Percentiles rank a stretch among this genome's conserved stretches.
Evolutionary conservation across 2,113 vertebrate genomes (phyloP).

Genomic region (Psammodynastes pulverulentus): DNA sequence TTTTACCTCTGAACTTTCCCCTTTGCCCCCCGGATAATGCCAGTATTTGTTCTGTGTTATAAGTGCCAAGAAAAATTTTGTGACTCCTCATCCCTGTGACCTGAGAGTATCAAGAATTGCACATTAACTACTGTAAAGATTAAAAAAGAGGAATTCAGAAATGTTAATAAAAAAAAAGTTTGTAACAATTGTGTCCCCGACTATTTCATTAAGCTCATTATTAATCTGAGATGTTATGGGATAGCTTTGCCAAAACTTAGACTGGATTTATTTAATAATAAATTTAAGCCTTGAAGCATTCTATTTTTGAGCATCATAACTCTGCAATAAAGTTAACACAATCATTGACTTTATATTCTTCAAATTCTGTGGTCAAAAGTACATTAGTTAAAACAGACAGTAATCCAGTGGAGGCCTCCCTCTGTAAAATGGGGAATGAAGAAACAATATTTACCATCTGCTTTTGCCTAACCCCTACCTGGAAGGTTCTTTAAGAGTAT

Average conservation of each 20-base stretch:
- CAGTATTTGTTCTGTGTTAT: conserved; percentile 78
- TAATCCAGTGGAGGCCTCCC: neutral
- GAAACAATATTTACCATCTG: too few relatives aligned
- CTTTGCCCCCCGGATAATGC: conserved; percentile 51
- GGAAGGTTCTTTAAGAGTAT: too few relatives aligned
- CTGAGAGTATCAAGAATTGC: conserved; percentile 82
- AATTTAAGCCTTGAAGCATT: neutral
- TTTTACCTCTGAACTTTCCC: neutral
- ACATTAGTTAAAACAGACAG: neutral
- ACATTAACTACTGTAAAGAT: conserved; percentile 88
- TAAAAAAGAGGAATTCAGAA: conserved; percentile 71
- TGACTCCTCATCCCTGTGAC: conserved; percentile 75
- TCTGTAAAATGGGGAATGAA: too few relatives aligned
- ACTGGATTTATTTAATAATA: neutral
- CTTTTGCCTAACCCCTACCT: neutral
- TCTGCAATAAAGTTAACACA: neutral
- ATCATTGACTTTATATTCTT: neutral
- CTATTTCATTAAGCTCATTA: neutral
- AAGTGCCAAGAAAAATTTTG: conserved; percentile 87
- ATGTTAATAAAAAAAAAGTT: conserved; percentile 79
- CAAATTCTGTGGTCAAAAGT: neutral
- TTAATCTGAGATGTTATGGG: neutral
- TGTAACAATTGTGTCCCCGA: conserved; percentile 72
- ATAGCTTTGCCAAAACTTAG: neutral
- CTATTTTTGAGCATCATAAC: neutral